A percentile compares a stretch with the other conserved stretches of the same genome.
Conservation (phyloP, 1,140 invertebrate genomes). For the Linepithema humile region DNA sequence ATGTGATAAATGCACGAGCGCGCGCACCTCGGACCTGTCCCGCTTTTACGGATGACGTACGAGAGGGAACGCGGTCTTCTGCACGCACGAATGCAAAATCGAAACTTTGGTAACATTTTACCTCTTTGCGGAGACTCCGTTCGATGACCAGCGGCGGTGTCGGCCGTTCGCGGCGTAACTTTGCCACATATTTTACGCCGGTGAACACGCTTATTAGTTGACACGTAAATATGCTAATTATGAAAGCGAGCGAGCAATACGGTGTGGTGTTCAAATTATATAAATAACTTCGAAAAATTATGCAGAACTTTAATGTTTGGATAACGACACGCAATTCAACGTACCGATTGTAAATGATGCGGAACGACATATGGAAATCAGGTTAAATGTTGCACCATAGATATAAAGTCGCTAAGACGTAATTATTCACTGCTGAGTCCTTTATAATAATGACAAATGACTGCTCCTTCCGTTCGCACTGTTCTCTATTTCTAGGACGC, state of each 20-base stretch:
- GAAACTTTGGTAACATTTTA: constrained; percentile 38
- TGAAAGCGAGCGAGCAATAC: neutral
- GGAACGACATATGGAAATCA: neutral
- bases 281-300: constrained; percentile 16
- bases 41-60: constrained; percentile 12
- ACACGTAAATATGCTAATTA: neutral
- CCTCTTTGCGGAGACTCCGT: neutral
- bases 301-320: neutral
- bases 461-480: constrained; percentile 10
- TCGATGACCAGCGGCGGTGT: neutral
- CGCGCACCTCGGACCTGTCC: neutral
- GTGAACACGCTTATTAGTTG: neutral
- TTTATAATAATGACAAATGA: constrained; percentile 81
- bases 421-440: constrained; percentile 79
- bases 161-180: constrained; percentile 6
- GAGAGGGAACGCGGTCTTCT: constrained; percentile 17
- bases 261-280: neutral
- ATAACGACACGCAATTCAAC: constrained; percentile 15
- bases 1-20: constrained; percentile 50
- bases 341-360: neutral
- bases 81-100: constrained; percentile 43
- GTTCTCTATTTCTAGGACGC: constrained; percentile 13
- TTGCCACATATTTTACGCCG: constrained; percentile 14
- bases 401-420: constrained; percentile 72
- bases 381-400: constrained; percentile 32